Evolutionary conservation across 2,113 vertebrate genomes (phyloP).

Genomic region (Penelope pileata): DNA sequence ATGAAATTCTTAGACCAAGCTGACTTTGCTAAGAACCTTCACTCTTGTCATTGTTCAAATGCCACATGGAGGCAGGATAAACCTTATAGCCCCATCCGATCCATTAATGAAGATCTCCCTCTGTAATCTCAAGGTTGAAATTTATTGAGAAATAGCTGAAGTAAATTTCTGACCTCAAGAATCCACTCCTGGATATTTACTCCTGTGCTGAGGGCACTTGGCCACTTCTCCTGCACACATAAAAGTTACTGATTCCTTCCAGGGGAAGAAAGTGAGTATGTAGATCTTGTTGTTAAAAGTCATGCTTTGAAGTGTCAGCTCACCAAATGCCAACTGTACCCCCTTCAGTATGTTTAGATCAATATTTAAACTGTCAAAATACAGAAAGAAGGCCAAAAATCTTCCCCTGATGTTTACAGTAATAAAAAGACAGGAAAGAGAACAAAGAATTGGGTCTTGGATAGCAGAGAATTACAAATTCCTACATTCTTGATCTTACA

Average conservation of each 20-base stretch:
- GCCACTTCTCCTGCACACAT: not conserved
- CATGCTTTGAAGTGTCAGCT: not conserved
- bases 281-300: not conserved
- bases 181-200: not conserved
- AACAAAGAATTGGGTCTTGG: not conserved
- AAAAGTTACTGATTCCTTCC: not conserved
- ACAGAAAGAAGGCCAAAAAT: not conserved
- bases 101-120: not conserved
- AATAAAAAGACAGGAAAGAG: not conserved
- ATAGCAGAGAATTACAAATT: not conserved
- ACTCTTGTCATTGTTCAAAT: not conserved
- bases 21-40: not conserved
- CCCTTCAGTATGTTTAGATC: not conserved
- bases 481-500: not conserved
- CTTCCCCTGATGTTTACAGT: not conserved
- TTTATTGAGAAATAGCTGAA: not conserved
- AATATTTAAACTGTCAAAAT: not conserved
- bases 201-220: not conserved
- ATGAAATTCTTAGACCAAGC: not conserved
- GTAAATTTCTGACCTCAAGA: not conserved
- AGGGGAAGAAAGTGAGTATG: not conserved
- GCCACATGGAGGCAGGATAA: not conserved
- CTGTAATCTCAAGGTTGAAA: not conserved
- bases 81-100: not conserved
- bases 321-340: not conserved